Conservation (phyloP, 2,888 invertebrate species). For the Thecophora atra region DNA sequence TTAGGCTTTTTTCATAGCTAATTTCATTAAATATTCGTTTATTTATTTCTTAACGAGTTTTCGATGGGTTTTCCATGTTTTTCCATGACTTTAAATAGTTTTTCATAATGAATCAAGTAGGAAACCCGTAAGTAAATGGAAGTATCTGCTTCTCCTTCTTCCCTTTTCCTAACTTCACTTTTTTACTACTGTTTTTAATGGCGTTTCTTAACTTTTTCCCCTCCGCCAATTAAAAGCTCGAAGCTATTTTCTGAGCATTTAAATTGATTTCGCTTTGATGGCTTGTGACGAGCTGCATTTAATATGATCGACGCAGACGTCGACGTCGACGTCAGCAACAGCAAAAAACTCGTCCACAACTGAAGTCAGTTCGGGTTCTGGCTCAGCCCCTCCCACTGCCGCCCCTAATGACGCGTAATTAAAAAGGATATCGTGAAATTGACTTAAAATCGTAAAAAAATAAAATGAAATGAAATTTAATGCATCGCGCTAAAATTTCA, state of each 20-base stretch:
- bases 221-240: neutral
- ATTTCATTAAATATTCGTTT: neutral
- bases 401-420: conserved; percentile 41
- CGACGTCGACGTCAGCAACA: neutral
- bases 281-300: conserved; percentile 18
- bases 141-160: too few species aligned
- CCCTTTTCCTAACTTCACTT: neutral
- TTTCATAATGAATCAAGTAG: too few species aligned
- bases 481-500: conserved; percentile 24
- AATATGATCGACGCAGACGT: neutral
- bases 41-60: neutral
- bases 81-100: neutral
- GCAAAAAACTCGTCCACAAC: neutral
- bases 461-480: conserved; percentile 23
- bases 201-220: neutral
- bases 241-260: neutral
- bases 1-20: too few species aligned
- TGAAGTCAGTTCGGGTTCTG: neutral
- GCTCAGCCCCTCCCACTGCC: neutral
- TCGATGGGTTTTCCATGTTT: neutral
- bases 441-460: conserved; percentile 27
- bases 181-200: neutral
- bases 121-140: too few species aligned
- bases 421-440: conserved; percentile 40
- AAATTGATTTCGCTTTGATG: conserved; percentile 21